Evolutionary conservation across 1,140 invertebrate species (phyloP), one percentile per base, ranked within the genome.

Genomic region (Cherax quadricarinatus): DNA sequence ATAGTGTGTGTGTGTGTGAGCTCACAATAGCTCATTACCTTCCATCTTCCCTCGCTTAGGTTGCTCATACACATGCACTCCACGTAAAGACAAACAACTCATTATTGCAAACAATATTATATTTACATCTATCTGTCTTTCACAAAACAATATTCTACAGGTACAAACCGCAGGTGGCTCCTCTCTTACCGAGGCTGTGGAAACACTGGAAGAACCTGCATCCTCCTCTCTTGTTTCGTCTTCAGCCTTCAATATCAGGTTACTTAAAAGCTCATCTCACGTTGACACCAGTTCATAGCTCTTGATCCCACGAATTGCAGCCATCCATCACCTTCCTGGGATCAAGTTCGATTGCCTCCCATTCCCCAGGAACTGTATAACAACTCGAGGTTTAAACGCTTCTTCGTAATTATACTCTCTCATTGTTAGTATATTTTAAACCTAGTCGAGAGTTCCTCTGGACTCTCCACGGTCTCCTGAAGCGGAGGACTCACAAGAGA

Each of bases 51-150:
- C 70, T 30, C 70, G 30, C 24, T 30, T 12, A 75, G 3, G 12
- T 12, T 30, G 6, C 49, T 21, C 49, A 51, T 18, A 10, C 78
- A 80, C 30, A 16, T 18, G 48, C 78, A 48, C 48, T 21, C 41
- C 53, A 60, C 49, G 60, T 12, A 75, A 6, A 75, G 1, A 30
- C 24, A 75, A 30, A 89, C 88, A 89, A 62, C 66, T 30, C 24
- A 24, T 18, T 66, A 66, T 18, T 89, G 88, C 82, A 89, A 89
- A 89, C 88, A 89, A 89, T 89, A 89, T 66, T 89, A 89, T 89
- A 89, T 89, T 83, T 89, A 89, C 88, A 89, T 89, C 88, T 89
- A 89, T 89, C 80, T 89, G 88, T 84, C 88, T 60, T 89, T 83
- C 88, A 89, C 88, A 89, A 89, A 84, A 89, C 88, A 89, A 53